Base-by-base conservation (phyloP, 2,113 vertebrate species). In the Triplophysa dalaica region DNA sequence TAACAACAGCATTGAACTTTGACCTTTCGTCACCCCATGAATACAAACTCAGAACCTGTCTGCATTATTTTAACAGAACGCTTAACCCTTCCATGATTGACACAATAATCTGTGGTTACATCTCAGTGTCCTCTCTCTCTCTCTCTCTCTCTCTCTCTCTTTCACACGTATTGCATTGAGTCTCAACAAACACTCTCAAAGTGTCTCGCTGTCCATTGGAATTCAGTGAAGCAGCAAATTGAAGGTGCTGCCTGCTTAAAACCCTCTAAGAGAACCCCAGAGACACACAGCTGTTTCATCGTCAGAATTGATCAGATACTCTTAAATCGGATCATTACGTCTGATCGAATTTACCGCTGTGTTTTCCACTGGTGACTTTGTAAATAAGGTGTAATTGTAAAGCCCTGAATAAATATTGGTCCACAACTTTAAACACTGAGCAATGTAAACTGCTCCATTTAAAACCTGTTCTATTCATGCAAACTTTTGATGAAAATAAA, bases 141-240 rank as follows among this genome's bases (percentile, higher is more conserved):
- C 60, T 12, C 66, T n/a, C 63, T 5, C 65, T 7, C 65, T 8
- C 66, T 24, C 66, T 5, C 67, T 10, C 68, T 48, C 41, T 43
- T 10, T 2, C 50, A 58, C 68, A 89, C 84, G 89, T 85, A 87
- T 87, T 87, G 87, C 89, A 84, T 73, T 90, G 85, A 85, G 88
- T 89, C 86, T 84, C 89, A 89, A 91, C 88, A 87, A 87, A 88
- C 86, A 85, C 83, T 77, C 72, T 77, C 86, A 84, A 87, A 85
- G 89, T 81, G 72, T 88, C 89, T 90, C 89, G 90, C 89, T 87
- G 84, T 90, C 87, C 89, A 89, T 89, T 87, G 86, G 87, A 81
- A 82, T 84, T 89, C 87, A 89, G 82, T 88, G 82, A 87, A 77
- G 89, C 90, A 85, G 83, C 86, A 91, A 92, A 92, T 91, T 88